Conservation (phyloP, 2,797 vertebrate species). For the Hydrophis major region DNA sequence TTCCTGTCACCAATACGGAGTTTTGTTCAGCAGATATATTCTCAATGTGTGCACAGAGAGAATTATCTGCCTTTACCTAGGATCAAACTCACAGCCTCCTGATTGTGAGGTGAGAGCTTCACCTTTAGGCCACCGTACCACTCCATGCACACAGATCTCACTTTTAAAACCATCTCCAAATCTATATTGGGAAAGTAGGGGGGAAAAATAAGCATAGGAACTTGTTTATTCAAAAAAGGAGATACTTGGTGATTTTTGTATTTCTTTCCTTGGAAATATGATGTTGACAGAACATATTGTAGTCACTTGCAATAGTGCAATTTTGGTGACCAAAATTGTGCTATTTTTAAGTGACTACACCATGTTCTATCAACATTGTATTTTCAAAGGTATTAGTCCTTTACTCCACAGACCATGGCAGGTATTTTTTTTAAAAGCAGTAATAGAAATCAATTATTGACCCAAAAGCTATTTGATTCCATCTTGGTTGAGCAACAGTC, state of each 20-base stretch:
- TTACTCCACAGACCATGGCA: neutral
- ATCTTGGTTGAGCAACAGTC: neutral
- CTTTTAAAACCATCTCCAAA: conserved; percentile 63
- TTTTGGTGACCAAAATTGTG: neutral
- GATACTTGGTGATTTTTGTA: neutral
- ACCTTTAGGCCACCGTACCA: no score
- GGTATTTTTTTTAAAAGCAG: neutral
- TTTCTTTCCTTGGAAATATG: neutral
- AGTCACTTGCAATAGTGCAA: no score
- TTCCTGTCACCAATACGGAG: no score
- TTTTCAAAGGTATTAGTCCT: neutral
- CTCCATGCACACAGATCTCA: conserved; percentile 58
- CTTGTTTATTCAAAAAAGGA: neutral
- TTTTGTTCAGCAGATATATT: no score
- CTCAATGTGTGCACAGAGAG: no score
- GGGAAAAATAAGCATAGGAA: conserved; percentile 40
- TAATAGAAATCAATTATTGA: neutral
- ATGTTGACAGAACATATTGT: no score
- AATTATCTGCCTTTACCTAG: no score
- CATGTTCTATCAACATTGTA: no score
- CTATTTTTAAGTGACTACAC: no score
- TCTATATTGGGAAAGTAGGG: conserved; percentile 45
- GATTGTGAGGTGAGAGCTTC: no score
- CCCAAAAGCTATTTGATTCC: neutral
- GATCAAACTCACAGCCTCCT: no score